phyloP scores from a whole-genome alignment of 2,888 invertebrate species.

The Eupithecia tripunctaria region DNA sequence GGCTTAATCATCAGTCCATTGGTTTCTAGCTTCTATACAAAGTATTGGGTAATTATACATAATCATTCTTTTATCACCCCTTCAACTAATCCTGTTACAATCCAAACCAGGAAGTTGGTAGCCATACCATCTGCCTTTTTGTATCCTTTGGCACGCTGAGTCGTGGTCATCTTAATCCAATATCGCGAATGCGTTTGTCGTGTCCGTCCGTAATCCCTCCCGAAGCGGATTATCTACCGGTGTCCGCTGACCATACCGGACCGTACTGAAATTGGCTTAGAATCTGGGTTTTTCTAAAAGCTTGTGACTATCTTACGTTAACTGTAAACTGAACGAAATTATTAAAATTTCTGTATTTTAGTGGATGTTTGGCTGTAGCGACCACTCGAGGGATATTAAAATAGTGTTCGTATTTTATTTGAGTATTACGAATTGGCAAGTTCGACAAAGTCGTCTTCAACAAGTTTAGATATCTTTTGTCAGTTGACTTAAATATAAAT shows the following conservation, averaged over 20 bases:
- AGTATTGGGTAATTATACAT: conserved; percentile 5
- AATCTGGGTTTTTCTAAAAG: neutral
- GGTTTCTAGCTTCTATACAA: neutral
- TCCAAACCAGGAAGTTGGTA: conserved; percentile 50
- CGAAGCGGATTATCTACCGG: conserved; percentile 66
- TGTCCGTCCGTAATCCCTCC: conserved; percentile 74
- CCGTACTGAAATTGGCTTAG: conserved; percentile 8
- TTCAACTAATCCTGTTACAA: conserved; percentile 25
- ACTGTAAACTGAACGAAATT: neutral
- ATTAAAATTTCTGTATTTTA: neutral
- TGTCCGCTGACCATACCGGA: conserved; percentile 48
- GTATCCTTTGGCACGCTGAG: conserved; percentile 45
- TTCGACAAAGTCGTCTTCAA: no score
- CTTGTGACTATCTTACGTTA: neutral
- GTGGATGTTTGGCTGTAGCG: neutral
- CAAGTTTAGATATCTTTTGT: neutral
- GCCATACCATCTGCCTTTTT: conserved; percentile 51
- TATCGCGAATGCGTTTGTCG: conserved; percentile 69
- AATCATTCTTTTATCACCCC: conserved; percentile 28
- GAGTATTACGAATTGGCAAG: neutral
- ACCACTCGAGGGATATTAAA: neutral
- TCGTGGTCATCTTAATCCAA: conserved; percentile 65
- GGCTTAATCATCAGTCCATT: neutral
- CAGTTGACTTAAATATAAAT: neutral
- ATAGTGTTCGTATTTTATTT: neutral